A percentile compares a stretch with the other conserved stretches of the same genome.
phyloP scores from a whole-genome alignment of 2,888 invertebrate genomes.

The Sylvicola cinctus region DNA sequence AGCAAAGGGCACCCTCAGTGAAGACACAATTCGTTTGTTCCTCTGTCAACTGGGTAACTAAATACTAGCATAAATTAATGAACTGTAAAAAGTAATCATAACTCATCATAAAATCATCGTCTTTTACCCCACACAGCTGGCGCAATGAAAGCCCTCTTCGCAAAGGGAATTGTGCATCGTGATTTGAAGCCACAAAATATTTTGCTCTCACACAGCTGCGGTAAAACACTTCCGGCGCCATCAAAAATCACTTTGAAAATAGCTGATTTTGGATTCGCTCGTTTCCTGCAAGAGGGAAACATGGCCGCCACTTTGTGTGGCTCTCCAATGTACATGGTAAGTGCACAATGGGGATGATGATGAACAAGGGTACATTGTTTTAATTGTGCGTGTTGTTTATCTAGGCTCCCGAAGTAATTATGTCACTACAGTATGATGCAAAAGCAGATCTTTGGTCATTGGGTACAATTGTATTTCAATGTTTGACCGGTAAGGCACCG shows the following conservation, averaged over 20 bases:
- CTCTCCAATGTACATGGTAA: slow-evolving; percentile 99
- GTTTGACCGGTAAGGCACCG: slow-evolving; percentile 95
- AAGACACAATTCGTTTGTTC: slow-evolving; percentile 91
- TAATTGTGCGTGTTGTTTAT: not conserved
- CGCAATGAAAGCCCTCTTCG: slow-evolving; percentile 92
- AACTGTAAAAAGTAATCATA: too few species aligned
- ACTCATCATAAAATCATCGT: too few species aligned
- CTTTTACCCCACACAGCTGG: slow-evolving; percentile 39
- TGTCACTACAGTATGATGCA: slow-evolving; percentile 95
- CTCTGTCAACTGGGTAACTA: slow-evolving; percentile 69
- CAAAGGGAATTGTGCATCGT: slow-evolving; percentile 94
- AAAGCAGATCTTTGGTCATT: slow-evolving; percentile 99
- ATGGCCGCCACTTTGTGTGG: slow-evolving; percentile 99
- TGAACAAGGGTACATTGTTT: not conserved
- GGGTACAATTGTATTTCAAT: slow-evolving; percentile 97
- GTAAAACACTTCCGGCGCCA: slow-evolving; percentile 32
- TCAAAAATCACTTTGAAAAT: slow-evolving; percentile 86
- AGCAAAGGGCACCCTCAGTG: slow-evolving; percentile 85
- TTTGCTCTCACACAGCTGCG: slow-evolving; percentile 56
- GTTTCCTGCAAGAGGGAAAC: slow-evolving; percentile 94
- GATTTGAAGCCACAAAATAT: slow-evolving; percentile 99
- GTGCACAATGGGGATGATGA: slow-evolving; percentile 4
- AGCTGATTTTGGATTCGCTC: slow-evolving; percentile 99
- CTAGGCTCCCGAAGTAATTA: slow-evolving; percentile 92
- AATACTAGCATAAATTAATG: too few species aligned